A percentile compares a stretch with the other conserved stretches of the same genome.
Evolutionary conservation across 2,113 vertebrate species (phyloP).

Genomic region (Mohoua ochrocephala): DNA sequence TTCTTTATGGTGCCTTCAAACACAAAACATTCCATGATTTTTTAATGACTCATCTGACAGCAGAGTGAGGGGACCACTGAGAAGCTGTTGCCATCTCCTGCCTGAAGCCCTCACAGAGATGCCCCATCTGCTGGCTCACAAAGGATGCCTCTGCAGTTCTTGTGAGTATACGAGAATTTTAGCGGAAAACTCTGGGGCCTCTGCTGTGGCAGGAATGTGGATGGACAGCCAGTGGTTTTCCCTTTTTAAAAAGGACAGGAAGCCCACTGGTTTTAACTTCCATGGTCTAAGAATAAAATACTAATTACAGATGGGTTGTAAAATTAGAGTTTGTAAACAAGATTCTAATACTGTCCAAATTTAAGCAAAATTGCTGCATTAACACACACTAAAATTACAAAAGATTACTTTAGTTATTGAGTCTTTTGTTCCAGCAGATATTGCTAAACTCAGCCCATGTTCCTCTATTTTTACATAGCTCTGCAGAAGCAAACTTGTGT

Average conservation of each 20-base stretch:
- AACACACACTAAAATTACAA: background rate
- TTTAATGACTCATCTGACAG: background rate
- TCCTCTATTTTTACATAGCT: background rate
- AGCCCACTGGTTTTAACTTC: background rate
- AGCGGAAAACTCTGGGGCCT: background rate
- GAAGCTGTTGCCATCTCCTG: background rate
- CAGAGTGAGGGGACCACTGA: fast-evolving
- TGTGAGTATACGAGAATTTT: background rate
- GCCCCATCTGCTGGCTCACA: background rate
- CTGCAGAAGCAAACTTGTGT: background rate
- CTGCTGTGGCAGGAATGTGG: background rate
- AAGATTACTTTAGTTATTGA: background rate
- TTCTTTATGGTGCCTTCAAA: background rate
- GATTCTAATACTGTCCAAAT: background rate
- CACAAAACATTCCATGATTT: background rate
- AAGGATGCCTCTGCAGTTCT: background rate
- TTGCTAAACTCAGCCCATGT: background rate
- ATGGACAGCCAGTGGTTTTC: background rate
- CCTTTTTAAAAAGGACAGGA: background rate
- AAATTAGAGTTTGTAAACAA: background rate
- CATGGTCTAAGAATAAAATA: background rate
- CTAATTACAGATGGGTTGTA: background rate
- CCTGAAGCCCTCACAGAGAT: background rate
- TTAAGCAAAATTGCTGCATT: background rate
- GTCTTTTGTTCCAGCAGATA: background rate